phyloP scores from a whole-genome alignment of 2,797 vertebrate genomes.

The Acipenser transmontanus region DNA sequence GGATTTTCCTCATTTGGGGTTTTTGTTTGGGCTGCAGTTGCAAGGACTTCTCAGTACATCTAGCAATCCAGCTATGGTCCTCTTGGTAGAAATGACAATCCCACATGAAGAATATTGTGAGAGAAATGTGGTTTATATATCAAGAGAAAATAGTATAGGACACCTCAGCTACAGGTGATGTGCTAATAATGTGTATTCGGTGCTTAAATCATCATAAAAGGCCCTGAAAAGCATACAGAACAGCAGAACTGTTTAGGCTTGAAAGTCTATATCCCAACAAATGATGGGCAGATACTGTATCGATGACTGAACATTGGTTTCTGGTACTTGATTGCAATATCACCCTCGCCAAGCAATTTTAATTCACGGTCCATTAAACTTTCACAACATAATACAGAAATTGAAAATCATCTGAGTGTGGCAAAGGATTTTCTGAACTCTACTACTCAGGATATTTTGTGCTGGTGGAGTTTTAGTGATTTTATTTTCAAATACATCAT shows the following conservation, averaged over 20 bases:
- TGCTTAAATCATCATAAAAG: neutral
- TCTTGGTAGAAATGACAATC: no score
- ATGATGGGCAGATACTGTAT: neutral
- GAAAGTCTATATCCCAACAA: neutral
- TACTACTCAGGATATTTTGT: neutral
- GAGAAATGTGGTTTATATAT: no score
- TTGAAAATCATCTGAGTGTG: conserved; percentile 12
- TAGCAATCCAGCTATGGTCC: no score
- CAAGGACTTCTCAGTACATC: no score
- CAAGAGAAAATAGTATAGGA: neutral
- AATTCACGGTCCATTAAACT: conserved; percentile 11
- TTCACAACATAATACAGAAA: conserved; percentile 7
- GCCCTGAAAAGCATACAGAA: neutral
- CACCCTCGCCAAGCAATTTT: neutral
- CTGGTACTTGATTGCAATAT: conserved; percentile 7
- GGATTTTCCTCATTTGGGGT: no score
- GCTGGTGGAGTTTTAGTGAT: neutral
- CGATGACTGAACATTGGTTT: conserved; percentile 1
- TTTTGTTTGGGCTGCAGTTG: no score
- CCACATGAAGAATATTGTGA: no score
- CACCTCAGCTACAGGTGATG: neutral
- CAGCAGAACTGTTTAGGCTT: neutral
- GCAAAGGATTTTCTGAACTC: neutral
- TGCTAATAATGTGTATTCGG: conserved; percentile 1
- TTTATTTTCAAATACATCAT: neutral